A percentile compares a stretch with the other conserved stretches of the same genome.
These are phyloP conservation scores for Epizoanthus fatuus DNA, from an alignment of 92 coral and sea anemone species.

Conservation along the genomic window DNA sequence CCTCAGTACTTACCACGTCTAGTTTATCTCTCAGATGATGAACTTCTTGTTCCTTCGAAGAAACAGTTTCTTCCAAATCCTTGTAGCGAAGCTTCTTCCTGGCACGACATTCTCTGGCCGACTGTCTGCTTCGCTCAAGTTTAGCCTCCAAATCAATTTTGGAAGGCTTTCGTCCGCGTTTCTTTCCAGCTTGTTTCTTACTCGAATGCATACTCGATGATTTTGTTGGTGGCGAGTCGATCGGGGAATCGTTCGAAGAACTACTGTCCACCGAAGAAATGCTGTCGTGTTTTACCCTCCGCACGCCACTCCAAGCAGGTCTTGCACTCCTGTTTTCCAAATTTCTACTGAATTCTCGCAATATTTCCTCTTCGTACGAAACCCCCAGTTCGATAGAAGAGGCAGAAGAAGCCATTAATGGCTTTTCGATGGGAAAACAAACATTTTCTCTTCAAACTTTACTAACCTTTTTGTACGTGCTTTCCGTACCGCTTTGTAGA, in stretches of 20 bases:
- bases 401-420: slow-evolving; percentile 79
- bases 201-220: slow-evolving; percentile 72
- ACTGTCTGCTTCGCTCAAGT: slow-evolving; percentile 96
- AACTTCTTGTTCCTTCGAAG: slow-evolving; percentile 89
- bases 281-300: slow-evolving; percentile 96
- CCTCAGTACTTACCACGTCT: slow-evolving; percentile 76
- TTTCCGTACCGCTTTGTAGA: slow-evolving; percentile 22
- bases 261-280: slow-evolving; percentile 96
- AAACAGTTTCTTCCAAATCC: slow-evolving; percentile 88
- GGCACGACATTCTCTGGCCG: slow-evolving; percentile 99
- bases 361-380: slow-evolving; percentile 72
- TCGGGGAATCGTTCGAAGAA: slow-evolving; percentile 89
- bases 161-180: slow-evolving; percentile 96
- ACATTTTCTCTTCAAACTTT: slow-evolving; percentile 19
- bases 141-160: slow-evolving; percentile 97
- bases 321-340: slow-evolving; percentile 51
- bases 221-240: slow-evolving; percentile 81
- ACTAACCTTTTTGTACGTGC: slow-evolving; percentile 14
- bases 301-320: slow-evolving; percentile 79
- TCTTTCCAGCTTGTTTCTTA: slow-evolving; percentile 82
- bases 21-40: slow-evolving; percentile 92
- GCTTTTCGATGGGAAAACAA: not conserved
- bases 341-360: slow-evolving; percentile 58
- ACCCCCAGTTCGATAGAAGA: slow-evolving; percentile 61
- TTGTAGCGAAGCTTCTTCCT: slow-evolving; percentile 95